Conservation (phyloP, 1,140 invertebrate genomes). For the Ditylenchus dipsaci region DNA sequence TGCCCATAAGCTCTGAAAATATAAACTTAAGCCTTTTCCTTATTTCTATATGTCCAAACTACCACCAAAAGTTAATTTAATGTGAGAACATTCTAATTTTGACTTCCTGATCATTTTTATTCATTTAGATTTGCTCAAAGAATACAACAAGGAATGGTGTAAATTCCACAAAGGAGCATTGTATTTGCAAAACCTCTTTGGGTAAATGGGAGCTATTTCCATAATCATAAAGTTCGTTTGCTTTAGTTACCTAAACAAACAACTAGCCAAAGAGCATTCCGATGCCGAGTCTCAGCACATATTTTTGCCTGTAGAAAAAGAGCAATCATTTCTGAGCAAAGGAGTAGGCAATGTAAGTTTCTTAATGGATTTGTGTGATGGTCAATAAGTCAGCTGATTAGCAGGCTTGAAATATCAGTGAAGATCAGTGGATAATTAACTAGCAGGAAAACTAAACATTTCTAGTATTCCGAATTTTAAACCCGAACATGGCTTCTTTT, state of each 20-base stretch:
- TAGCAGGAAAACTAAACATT: too few relatives aligned
- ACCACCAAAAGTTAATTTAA: too few relatives aligned
- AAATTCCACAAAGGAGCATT: conserved; percentile 38
- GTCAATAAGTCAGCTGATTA: too few relatives aligned
- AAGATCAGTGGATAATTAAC: too few relatives aligned
- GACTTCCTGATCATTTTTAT: conserved; percentile 11
- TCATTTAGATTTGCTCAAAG: conserved; percentile 31
- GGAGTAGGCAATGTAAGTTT: conserved; percentile 40
- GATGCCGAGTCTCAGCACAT: conserved; percentile 30
- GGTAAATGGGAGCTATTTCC: conserved; percentile 23
- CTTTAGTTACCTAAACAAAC: conserved; percentile 51
- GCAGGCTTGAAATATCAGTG: too few relatives aligned
- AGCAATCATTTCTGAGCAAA: conserved; percentile 12
- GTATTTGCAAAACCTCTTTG: conserved; percentile 45
- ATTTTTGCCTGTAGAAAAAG: conserved; percentile 21
- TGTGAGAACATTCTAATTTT: too few relatives aligned
- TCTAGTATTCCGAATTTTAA: too few relatives aligned
- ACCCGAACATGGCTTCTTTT: too few relatives aligned
- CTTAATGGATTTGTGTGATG: too few relatives aligned
- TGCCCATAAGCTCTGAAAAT: too few relatives aligned
- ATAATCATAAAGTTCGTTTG: background rate
- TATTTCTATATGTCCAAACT: too few relatives aligned
- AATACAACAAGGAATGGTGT: conserved; percentile 46
- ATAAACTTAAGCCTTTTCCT: too few relatives aligned
- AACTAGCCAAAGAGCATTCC: conserved; percentile 36